phyloP scores from a whole-genome alignment of 2,888 invertebrate species.

The Plebejus argus region DNA sequence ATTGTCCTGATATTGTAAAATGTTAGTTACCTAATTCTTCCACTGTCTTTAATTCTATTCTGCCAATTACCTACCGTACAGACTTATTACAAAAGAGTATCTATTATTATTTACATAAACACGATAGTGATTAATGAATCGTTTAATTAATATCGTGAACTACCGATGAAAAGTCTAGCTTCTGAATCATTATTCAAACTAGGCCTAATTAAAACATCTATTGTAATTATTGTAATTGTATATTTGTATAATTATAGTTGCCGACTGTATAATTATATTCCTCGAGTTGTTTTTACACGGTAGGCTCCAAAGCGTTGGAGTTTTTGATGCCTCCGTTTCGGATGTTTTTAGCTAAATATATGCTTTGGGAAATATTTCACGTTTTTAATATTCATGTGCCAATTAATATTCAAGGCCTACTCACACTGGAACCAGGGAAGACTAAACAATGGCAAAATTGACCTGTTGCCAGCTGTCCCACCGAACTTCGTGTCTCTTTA shows the following conservation, averaged over 20 bases:
- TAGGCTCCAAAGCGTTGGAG: neutral
- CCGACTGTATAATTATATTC: slow-evolving; percentile 5
- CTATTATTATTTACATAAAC: neutral
- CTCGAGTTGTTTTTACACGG: neutral
- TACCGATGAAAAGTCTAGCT: slow-evolving; percentile 22
- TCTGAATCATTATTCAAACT: slow-evolving; percentile 20
- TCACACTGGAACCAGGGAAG: no score
- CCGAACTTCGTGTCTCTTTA: no score
- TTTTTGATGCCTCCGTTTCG: neutral
- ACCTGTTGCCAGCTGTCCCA: no score
- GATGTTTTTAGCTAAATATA: neutral
- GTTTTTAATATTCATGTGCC: no score
- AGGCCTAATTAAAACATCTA: slow-evolving; percentile 1
- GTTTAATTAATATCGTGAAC: slow-evolving; percentile 2
- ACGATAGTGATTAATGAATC: neutral
- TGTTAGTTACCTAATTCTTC: no score
- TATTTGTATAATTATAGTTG: slow-evolving; percentile 10
- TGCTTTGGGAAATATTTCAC: no score
- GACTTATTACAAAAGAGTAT: neutral
- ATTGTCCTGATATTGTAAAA: no score
- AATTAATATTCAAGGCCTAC: no score
- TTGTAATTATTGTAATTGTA: slow-evolving; percentile 13
- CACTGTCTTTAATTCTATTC: neutral
- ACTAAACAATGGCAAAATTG: no score
- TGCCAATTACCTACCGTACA: neutral